Evolutionary conservation across 2,888 invertebrate genomes (phyloP), one percentile per base, ranked within the genome.

Genomic region (Andrena bicolor): DNA sequence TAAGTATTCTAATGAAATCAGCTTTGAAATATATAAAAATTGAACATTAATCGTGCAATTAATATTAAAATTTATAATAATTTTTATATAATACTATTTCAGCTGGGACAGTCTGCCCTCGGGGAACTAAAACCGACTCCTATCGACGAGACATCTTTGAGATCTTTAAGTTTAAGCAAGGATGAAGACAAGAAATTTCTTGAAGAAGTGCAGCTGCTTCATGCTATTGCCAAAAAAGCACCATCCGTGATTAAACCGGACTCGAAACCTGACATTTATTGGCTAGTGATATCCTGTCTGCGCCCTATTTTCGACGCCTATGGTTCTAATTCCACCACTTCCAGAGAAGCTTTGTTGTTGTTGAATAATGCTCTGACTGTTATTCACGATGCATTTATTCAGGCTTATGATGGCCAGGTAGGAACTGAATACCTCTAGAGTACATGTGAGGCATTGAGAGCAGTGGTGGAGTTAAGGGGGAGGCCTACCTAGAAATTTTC

Each of bases 151-250:
- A 87, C 88, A 48, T 88, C 88, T n/a, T 76, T 93, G 30, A 90
- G 89, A 85, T 81, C 86, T 49, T 84, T 93, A 77, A 92, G 84
- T 75, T 61, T 88, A 13, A 83, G 88, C 0, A 88, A 85, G 51
- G 96, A 96, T 26, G 96, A 96, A 90, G 96, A 96, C 89, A 94
- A 94, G 20, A 95, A 95, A 83, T 96, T 96, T 92, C 91, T 97
- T 7, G 94, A 95, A 84, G 96, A 97, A 92, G 93, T 96, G 20
- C 95, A 95, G 84, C 92, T 95, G 26, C 92, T 97, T 56, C 95
- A 95, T 88, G 95, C 95, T 63, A 95, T 96, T 83, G 95, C 95
- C 80, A 93, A 95, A 28, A 95, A 95, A 94, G 94, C 95, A 88
- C 89, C 94, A 73, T 95, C 95, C 58, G 94, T 92, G 0, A 91